Conservation (phyloP, 2,113 vertebrate species). For the Antigone vipio region DNA sequence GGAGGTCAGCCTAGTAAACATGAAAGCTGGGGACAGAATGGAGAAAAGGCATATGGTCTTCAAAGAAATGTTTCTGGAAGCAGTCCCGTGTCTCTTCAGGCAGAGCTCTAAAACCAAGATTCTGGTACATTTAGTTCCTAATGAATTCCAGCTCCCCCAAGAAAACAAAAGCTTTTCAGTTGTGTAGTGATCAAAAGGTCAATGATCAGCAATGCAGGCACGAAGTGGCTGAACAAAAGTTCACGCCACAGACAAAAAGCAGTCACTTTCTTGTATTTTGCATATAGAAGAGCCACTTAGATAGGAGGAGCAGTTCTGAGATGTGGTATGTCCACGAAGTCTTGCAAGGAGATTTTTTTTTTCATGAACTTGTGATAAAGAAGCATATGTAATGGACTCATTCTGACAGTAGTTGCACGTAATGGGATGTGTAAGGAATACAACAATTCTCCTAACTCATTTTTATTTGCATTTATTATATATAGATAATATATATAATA, state of each 20-base stretch:
- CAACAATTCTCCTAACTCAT: neutral
- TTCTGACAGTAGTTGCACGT: neutral
- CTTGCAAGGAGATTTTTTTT: neutral
- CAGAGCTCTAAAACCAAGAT: neutral
- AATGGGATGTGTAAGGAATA: neutral
- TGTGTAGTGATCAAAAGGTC: neutral
- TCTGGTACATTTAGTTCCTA: neutral
- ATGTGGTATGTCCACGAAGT: neutral
- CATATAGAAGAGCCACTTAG: neutral
- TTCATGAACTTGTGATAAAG: neutral
- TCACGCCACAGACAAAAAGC: neutral
- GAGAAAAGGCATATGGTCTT: neutral
- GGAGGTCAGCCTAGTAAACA: neutral
- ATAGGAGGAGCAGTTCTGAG: neutral
- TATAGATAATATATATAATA: neutral
- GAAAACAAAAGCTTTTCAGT: neutral
- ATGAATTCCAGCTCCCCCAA: neutral
- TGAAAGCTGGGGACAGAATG: neutral
- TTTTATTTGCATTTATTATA: constrained; percentile 18
- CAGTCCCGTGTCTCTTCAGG: neutral
- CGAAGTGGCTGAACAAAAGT: neutral
- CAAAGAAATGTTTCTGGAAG: neutral
- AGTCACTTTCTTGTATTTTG: neutral
- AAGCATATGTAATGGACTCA: neutral
- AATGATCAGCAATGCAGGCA: neutral